phyloP scores from a whole-genome alignment of 1,140 invertebrate species.

The Drosophila paulistorum region DNA sequence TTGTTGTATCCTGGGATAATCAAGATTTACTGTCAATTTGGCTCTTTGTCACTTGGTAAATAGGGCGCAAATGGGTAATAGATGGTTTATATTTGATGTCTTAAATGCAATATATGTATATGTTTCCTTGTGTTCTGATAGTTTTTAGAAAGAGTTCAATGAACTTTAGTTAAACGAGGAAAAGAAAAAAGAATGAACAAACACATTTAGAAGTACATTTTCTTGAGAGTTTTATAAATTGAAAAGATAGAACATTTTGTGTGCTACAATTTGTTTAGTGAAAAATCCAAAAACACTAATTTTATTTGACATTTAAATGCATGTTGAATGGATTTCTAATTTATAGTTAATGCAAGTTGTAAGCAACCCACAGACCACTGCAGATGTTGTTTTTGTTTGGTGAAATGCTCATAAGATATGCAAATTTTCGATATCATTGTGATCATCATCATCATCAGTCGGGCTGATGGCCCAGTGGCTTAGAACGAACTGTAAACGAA shows the following conservation, averaged over 20 bases:
- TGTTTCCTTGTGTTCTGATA: neutral
- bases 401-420: constrained; percentile 54
- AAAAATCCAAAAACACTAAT: constrained; percentile 3
- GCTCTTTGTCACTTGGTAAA: constrained; percentile 22
- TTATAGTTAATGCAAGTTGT: constrained; percentile 45
- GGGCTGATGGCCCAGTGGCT: constrained; percentile 47
- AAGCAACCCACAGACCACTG: constrained; percentile 23
- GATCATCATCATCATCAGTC: constrained; percentile 12
- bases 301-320: constrained; percentile 6
- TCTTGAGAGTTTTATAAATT: too few relatives aligned
- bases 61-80: neutral
- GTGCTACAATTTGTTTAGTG: neutral
- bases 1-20: constrained; percentile 11
- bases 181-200: neutral
- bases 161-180: neutral
- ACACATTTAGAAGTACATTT: neutral
- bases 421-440: constrained; percentile 46
- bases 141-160: neutral
- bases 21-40: constrained; percentile 22
- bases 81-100: neutral
- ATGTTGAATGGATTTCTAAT: constrained; percentile 42
- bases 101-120: neutral
- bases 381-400: neutral
- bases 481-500: constrained; percentile 53
- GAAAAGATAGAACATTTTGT: neutral